These are phyloP conservation scores for Bufotes viridis DNA, from an alignment of 2,797 vertebrate species.

Conservation along the genomic window DNA sequence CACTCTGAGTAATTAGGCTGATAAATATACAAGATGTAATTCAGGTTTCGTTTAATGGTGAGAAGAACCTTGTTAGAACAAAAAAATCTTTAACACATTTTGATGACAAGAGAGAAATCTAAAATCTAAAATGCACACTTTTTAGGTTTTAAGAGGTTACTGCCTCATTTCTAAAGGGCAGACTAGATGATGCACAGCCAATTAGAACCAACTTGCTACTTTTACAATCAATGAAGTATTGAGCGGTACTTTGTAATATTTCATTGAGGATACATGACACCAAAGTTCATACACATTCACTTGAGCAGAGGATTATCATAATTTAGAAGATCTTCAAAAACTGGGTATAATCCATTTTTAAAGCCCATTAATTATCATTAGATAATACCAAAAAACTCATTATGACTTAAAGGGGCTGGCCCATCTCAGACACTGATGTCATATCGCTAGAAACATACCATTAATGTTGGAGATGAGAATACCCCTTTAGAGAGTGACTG, in stretches of 20 bases:
- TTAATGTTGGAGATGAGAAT: no score
- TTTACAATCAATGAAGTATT: conserved; percentile 30
- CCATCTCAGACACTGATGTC: no score
- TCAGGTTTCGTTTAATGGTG: background rate
- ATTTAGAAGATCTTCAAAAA: background rate
- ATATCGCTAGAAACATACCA: no score
- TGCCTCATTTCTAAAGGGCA: conserved; percentile 4
- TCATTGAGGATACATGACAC: conserved; percentile 12
- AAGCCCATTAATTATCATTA: background rate
- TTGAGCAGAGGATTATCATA: background rate
- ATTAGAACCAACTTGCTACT: conserved; percentile 4
- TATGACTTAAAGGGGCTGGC: background rate
- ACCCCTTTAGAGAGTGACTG: no score
- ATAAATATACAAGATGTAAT: background rate
- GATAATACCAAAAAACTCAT: background rate
- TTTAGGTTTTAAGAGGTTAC: background rate
- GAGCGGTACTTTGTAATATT: conserved; percentile 24
- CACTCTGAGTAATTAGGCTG: background rate
- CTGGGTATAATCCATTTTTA: background rate
- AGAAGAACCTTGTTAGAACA: background rate
- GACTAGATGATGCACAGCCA: background rate
- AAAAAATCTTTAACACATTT: background rate
- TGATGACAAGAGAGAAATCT: background rate
- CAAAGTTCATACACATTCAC: background rate
- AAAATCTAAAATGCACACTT: background rate